These are phyloP conservation scores for Procambarus virginalis DNA, from an alignment of 1,140 invertebrate genomes.

Conservation along the genomic window DNA sequence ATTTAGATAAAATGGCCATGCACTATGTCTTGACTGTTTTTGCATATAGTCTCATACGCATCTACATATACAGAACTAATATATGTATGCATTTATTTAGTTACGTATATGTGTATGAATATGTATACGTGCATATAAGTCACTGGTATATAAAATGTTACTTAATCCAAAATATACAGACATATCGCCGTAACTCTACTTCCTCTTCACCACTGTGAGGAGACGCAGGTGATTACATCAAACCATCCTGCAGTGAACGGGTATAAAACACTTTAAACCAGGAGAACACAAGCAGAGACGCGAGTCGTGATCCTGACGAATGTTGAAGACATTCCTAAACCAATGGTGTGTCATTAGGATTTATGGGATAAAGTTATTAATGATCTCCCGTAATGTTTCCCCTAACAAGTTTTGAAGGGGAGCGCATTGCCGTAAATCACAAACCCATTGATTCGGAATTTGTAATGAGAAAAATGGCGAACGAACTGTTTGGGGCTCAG, in stretches of 20 bases:
- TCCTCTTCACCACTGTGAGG: too few species aligned
- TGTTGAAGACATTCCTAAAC: slow-evolving; percentile 31
- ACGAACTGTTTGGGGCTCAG: not conserved
- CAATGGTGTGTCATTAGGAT: slow-evolving; percentile 39
- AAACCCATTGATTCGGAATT: slow-evolving; percentile 28
- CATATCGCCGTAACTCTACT: not conserved
- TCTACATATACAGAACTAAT: too few species aligned
- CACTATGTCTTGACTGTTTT: too few species aligned
- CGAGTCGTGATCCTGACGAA: not conserved
- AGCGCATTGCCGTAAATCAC: slow-evolving; percentile 27
- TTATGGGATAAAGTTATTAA: slow-evolving; percentile 37
- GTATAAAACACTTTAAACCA: not conserved
- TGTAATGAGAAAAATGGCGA: slow-evolving; percentile 25
- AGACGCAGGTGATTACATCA: too few species aligned
- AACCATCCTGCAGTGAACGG: not conserved
- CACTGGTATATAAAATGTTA: too few species aligned
- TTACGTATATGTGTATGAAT: too few species aligned
- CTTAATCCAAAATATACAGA: not conserved
- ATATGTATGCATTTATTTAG: too few species aligned
- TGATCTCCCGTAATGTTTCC: slow-evolving; percentile 43
- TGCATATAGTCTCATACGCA: too few species aligned
- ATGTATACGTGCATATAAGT: too few species aligned
- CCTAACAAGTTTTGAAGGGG: slow-evolving; percentile 43
- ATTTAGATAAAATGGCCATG: too few species aligned
- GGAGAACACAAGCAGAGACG: not conserved